Percentiles rank a stretch among this genome's conserved stretches.
Evolutionary conservation across 2,888 invertebrate species (phyloP).

Genomic region (Hypsopygia costalis): DNA sequence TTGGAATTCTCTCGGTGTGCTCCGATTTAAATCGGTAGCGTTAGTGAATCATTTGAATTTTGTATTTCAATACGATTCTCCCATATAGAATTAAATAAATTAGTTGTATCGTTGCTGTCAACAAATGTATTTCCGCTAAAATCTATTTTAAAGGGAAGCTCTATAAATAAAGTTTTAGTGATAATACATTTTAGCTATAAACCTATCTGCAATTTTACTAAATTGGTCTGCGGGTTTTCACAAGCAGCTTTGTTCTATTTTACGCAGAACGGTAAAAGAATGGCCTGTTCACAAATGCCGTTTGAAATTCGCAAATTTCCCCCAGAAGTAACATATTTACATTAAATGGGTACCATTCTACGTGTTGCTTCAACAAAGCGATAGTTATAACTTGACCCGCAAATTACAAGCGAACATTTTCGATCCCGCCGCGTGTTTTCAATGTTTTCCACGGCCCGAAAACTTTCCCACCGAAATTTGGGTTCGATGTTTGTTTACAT

Average conservation of each 20-base stretch:
- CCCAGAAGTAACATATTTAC: conserved; percentile 14
- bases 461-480: conserved; percentile 53
- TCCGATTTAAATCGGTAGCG: conserved; percentile 53
- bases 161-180: too few relatives aligned
- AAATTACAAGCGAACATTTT: conserved; percentile 54
- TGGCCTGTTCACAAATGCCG: not conserved
- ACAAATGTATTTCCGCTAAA: too few relatives aligned
- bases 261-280: not conserved
- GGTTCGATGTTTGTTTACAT: conserved; percentile 66
- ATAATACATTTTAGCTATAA: too few relatives aligned
- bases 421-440: conserved; percentile 55
- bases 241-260: too few relatives aligned
- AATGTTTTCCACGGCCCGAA: conserved; percentile 61
- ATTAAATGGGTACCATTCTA: conserved; percentile 3
- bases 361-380: conserved; percentile 12
- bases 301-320: conserved; percentile 15
- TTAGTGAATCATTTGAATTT: conserved; percentile 37
- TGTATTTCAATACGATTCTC: conserved; percentile 12
- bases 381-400: conserved; percentile 19
- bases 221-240: not conserved
- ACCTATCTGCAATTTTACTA: not conserved
- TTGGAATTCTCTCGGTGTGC: conserved; percentile 55
- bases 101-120: too few relatives aligned
- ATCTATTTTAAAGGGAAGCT: too few relatives aligned
- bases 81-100: not conserved